A percentile compares a stretch with the other conserved stretches of the same genome.
phyloP scores from a whole-genome alignment of 2,797 vertebrate species.

The Columba guinea region DNA sequence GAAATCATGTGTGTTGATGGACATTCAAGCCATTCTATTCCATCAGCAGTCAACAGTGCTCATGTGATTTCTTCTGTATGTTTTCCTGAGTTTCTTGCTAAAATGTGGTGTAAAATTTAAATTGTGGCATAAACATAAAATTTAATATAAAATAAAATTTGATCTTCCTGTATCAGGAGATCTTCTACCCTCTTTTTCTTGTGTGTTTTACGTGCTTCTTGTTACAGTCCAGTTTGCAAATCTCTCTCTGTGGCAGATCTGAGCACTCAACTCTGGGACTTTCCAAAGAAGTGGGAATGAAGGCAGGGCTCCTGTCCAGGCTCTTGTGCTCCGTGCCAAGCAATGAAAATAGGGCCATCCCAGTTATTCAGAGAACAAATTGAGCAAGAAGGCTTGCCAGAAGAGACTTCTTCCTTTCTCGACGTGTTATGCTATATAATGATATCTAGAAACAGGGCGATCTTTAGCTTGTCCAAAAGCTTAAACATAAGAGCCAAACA shows the following conservation, averaged over 20 bases:
- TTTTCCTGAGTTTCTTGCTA: not conserved
- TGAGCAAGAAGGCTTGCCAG: not conserved
- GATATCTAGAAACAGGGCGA: not conserved
- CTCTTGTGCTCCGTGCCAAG: not conserved
- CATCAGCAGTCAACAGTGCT: not conserved
- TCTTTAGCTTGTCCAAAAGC: conserved; percentile 10
- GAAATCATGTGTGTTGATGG: not conserved
- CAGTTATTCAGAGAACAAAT: not conserved
- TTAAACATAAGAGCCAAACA: conserved; percentile 19
- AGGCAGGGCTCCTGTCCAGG: not conserved
- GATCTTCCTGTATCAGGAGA: not conserved
- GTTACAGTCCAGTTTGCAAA: not conserved
- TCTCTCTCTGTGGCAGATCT: not conserved
- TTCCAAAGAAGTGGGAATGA: not conserved
- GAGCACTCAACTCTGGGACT: not conserved
- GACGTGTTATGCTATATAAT: not conserved
- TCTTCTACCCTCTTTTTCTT: not conserved
- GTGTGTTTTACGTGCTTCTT: not conserved
- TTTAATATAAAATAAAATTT: not conserved
- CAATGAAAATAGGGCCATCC: not conserved
- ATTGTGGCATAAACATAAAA: not conserved
- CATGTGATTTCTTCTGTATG: not conserved
- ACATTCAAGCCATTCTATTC: not conserved
- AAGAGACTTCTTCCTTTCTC: not conserved
- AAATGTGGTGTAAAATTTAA: not conserved